Base-by-base conservation (phyloP, 1,140 invertebrate genomes). In the Acyrthosiphon pisum region DNA sequence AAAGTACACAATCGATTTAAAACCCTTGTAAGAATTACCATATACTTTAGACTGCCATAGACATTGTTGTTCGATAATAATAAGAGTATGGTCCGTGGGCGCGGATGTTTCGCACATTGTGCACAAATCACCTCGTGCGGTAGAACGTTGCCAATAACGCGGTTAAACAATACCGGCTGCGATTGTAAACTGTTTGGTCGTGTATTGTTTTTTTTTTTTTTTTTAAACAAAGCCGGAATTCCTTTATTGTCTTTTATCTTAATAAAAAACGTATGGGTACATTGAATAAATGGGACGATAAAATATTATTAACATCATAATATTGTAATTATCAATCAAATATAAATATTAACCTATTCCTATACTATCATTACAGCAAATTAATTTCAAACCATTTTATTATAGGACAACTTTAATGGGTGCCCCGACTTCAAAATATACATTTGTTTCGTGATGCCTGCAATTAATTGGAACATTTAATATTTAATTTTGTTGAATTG, bases 1-100 rank as follows among this genome's bases (percentile, higher is more conserved):
- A 89, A 37, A 89, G 87, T 53, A n/a, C 23, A 53, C 50, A 89
- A 53, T 53, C 87, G 48, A 89, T 89, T 89, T 89, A 53, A 53
- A 89, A 53, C 48, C 48, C 46, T 35, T 23, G 87, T 89, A 37
- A 50, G 48, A 89, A 89, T 89, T 53, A 89, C 87, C 87, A 53
- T 89, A 50, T 35, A 35, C 18, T 53, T 35, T 50, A 23, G n/a
- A 35, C 30, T 20, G 30, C 44, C 30, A 3, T 48, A 48, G 46
- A 35, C 48, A 50, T 44, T 46, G 44, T 89, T 53, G 87, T 89
- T 89, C n/a, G 26, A 89, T 53, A 53, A 53, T 35, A 88, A 35
- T 44, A 46, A 87, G 26, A 88, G 30, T 89, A 35, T n/a, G 48
- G 87, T 53, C 48, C 18, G 20, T 41, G 22, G 8, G 83, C 22